Evolutionary conservation across 2,888 invertebrate species (phyloP).

Genomic region (Patella pellucida): DNA sequence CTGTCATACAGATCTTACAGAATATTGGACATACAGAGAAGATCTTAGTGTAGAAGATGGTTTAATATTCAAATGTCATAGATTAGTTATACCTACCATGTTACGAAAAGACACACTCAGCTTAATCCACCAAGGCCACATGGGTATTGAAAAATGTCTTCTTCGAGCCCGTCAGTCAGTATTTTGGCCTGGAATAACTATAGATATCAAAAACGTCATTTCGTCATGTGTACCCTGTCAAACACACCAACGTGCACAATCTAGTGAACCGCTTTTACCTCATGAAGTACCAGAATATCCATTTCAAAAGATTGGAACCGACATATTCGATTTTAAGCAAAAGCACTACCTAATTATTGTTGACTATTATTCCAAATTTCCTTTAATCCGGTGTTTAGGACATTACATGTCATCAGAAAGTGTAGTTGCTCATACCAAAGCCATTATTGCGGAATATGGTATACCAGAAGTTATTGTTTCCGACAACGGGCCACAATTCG

Average conservation of each 20-base stretch:
- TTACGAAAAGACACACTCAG: not conserved
- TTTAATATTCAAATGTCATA: constrained; percentile 12
- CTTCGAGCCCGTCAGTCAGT: not conserved
- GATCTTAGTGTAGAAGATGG: constrained; percentile 19
- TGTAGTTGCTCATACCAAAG: constrained; percentile 4
- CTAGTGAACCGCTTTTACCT: constrained; percentile 4
- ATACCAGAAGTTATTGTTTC: constrained; percentile 2
- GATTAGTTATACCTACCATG: not conserved
- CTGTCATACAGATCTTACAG: not conserved
- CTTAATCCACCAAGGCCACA: constrained; percentile 12
- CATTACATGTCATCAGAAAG: not conserved
- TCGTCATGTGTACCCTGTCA: constrained; percentile 4
- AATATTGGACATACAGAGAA: constrained; percentile 17
- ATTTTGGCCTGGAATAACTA: constrained; percentile 13
- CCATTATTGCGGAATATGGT: not conserved
- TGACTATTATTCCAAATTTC: constrained; percentile 13
- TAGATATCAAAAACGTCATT: constrained; percentile 12
- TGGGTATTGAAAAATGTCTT: constrained; percentile 8
- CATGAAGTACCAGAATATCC: constrained; percentile 11
- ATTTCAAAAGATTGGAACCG: constrained; percentile 12
- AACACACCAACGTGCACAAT: not conserved
- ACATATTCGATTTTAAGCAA: constrained; percentile 3
- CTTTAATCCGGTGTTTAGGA: not conserved
- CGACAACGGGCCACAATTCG: not conserved
- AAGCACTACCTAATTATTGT: constrained; percentile 11